Base-by-base conservation (phyloP, 2,113 vertebrate genomes). In the Lophius piscatorius region DNA sequence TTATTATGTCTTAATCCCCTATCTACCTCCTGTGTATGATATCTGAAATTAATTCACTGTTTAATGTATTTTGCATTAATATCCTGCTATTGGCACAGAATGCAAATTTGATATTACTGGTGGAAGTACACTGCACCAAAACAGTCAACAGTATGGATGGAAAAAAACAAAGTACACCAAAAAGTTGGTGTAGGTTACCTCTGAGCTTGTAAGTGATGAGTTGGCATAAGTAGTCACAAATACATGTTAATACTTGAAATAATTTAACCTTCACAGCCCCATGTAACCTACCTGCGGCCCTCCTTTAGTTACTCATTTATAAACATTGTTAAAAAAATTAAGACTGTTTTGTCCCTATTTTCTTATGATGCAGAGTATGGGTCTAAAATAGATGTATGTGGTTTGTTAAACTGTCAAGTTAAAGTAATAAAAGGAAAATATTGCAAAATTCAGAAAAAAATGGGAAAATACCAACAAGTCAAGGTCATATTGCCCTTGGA, bases 1-100 rank as follows among this genome's bases (percentile, higher is more conserved):
- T 67, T 73, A 50, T 35, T 76, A 58, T 78, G 55, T 79, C 60
- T 69, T 58, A 33, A 79, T 82, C 70, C 78, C 17, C 64, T 70
- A 76, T 78, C 85, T 89, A 89, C 87, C 83, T 89, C 85, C 78
- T 57, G 66, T 78, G 61, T 81, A 63, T 54, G 28, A 61, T 63
- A 45, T 82, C 61, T 84, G 74, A 81, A 54, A 70, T 71, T 52
- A 65, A 80, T 69, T 66, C 71, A 57, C 59, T 74, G 70, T 67
- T 48, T 20, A 22, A 76, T 78, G 33, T 41, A 26, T 54, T 70
- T 80, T 74, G 76, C 85, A 80, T 83, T 87, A 80, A 81, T 68
- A 64, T 74, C 55, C 47, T 80, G 58, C 49, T 73, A 52, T 66
- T 57, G 54, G 41, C 70, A 66, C 56, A 26, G 35, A 9, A 66